phyloP scores from a whole-genome alignment of 2,113 vertebrate genomes.

The Microcebus murinus region DNA sequence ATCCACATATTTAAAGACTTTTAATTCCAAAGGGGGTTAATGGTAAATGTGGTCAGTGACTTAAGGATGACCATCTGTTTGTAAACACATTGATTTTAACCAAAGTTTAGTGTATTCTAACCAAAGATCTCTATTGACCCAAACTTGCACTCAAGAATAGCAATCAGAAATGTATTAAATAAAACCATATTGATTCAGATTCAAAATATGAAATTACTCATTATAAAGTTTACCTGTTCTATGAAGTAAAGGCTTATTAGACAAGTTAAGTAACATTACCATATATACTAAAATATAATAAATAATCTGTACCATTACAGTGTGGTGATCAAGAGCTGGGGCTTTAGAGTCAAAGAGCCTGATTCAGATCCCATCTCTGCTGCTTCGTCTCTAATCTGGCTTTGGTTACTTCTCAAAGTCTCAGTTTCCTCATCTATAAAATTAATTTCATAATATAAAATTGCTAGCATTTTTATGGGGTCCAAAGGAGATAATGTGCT shows the following conservation, averaged over 20 bases:
- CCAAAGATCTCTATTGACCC: not conserved
- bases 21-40: slow-evolving; percentile 53
- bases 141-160: slow-evolving; percentile 21
- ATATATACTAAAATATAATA: not conserved
- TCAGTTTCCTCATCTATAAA: slow-evolving; percentile 40
- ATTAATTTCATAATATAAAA: slow-evolving; percentile 39
- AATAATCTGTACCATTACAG: not conserved
- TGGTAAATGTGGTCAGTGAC: not conserved
- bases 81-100: slow-evolving; percentile 47
- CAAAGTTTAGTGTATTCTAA: slow-evolving; percentile 42
- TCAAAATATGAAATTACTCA: slow-evolving; percentile 61
- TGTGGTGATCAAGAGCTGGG: not conserved
- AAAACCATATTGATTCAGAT: not conserved
- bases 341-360: not conserved
- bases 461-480: not conserved
- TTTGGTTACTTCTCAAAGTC: slow-evolving; percentile 48
- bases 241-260: slow-evolving; percentile 35
- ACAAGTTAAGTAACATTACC: slow-evolving; percentile 27
- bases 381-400: not conserved
- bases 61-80: slow-evolving; percentile 11
- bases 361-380: not conserved
- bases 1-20: slow-evolving; percentile 48
- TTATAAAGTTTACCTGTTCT: slow-evolving; percentile 31
- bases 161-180: slow-evolving; percentile 47
- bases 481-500: not conserved